Evolutionary conservation across 2,888 invertebrate genomes (phyloP), one percentile per base, ranked within the genome.

Genomic region (Monochamus alternatus): DNA sequence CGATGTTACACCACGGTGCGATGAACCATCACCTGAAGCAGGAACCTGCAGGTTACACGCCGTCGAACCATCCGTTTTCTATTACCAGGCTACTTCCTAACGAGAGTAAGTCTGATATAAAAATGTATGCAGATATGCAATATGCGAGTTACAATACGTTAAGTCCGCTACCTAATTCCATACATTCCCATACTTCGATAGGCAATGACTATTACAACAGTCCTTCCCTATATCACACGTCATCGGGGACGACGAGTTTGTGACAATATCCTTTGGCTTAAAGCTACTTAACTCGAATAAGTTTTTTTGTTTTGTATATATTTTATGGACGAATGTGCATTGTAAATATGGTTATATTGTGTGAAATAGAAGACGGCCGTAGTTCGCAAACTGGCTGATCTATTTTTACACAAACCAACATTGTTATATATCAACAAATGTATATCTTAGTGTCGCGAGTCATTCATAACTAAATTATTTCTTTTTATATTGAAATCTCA

Each of bases 221-320:
- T 91, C 94, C 95, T 84, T 92, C 95, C 86, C 91, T 96, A 87
- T 96, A 96, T 89, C 95, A 93, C 87, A 88, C 90, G 79, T 90
- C 93, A 77, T 89, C 93, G 78, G 92, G 92, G 73, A 94, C 95
- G 87, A 94, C 95, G 88, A 95, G 95, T 89, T 96, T 96, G 96
- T 96, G 96, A 96, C 96, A 96, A 91, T 96, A 96, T 88, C 96
- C 96, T 84, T 91, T 96, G 91, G 95, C 96, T 92, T 96, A 96
- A 95, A 81, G 67, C 68, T 66, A 44, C 55, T 58, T 71, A 60
- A 78, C 79, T 80, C 81, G 81, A 78, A 80, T 80, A 78, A 66
- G 55, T 64, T 64, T 78, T 58, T 75, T 74, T 68, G 52, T 75
- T 77, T 70, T 78, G 73, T 80, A 69, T 14, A 73, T 69, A 72